A percentile compares a stretch with the other conserved stretches of the same genome.
These are phyloP conservation scores for Phyllotreta striolata DNA, from an alignment of 2,888 invertebrate genomes.

Conservation along the genomic window DNA sequence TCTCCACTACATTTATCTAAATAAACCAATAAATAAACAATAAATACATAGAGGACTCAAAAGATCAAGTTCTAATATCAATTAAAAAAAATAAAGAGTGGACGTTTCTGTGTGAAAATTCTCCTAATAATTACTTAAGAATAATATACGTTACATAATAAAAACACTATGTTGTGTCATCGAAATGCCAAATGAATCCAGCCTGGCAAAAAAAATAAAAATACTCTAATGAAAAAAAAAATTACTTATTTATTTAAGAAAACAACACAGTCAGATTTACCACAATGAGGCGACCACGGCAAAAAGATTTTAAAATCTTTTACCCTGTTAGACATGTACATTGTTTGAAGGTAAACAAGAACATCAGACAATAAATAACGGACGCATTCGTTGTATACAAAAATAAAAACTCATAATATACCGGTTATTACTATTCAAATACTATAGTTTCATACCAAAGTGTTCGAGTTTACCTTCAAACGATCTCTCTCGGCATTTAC, in stretches of 20 bases:
- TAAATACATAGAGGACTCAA: too few relatives aligned
- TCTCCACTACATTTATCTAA: too few relatives aligned
- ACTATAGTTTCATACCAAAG: neutral
- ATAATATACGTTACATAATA: too few relatives aligned
- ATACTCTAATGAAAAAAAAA: constrained; percentile 8
- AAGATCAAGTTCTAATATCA: too few relatives aligned
- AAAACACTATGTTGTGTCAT: neutral
- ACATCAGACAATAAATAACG: neutral
- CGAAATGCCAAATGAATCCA: neutral
- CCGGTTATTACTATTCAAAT: neutral
- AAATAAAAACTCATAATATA: constrained; percentile 1
- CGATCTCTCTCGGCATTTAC: neutral
- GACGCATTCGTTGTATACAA: neutral
- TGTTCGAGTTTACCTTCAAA: neutral
- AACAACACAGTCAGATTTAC: constrained; percentile 17
- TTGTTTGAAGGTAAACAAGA: constrained; percentile 7
- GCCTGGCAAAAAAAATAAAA: constrained; percentile 4
- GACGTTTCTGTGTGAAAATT: too few relatives aligned
- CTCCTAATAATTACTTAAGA: too few relatives aligned
- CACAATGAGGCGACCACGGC: constrained; percentile 7
- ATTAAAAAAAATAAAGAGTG: too few relatives aligned
- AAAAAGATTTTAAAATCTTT: constrained; percentile 16
- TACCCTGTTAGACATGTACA: constrained; percentile 15
- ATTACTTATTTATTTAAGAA: constrained; percentile 12
- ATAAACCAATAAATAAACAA: too few relatives aligned